A percentile compares a stretch with the other conserved stretches of the same genome.
phyloP scores from a whole-genome alignment of 1,140 invertebrate species.

The Diabrotica undecimpunctata region DNA sequence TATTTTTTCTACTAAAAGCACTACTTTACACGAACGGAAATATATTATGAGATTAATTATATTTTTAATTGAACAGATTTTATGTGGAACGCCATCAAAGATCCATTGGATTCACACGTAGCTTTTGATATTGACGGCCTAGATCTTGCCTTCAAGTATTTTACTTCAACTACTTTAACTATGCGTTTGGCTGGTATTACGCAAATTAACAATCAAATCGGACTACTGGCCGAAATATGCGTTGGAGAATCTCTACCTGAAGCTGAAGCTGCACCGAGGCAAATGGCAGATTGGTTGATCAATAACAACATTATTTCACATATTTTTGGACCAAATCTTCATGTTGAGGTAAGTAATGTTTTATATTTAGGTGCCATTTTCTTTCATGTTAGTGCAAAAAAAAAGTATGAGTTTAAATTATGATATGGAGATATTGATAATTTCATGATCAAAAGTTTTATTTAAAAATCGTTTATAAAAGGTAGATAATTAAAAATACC shows the following conservation, averaged over 20 bases:
- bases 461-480: too few relatives aligned
- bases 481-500: too few relatives aligned
- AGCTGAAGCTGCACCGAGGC: constrained; percentile 76
- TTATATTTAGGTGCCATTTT: neutral
- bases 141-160: constrained; percentile 90
- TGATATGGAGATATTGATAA: too few relatives aligned
- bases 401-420: too few relatives aligned
- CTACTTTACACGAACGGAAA: too few relatives aligned
- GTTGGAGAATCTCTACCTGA: constrained; percentile 81
- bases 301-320: constrained; percentile 90
- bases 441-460: too few relatives aligned
- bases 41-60: too few relatives aligned
- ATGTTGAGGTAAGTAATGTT: constrained; percentile 73
- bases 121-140: constrained; percentile 87
- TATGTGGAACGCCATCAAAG: constrained; percentile 91
- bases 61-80: constrained; percentile 60
- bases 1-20: too few relatives aligned
- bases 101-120: constrained; percentile 81
- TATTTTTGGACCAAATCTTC: constrained; percentile 92
- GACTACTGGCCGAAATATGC: constrained; percentile 83
- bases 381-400: neutral
- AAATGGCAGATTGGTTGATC: constrained; percentile 83
- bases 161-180: constrained; percentile 87
- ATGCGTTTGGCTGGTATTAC: constrained; percentile 85
- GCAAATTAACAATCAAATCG: constrained; percentile 93